Evolutionary conservation across 35 echinoderm and acorn worm genomes (phyloP), one percentile per base, ranked within the genome.

Genomic region (Anneissia japonica): DNA sequence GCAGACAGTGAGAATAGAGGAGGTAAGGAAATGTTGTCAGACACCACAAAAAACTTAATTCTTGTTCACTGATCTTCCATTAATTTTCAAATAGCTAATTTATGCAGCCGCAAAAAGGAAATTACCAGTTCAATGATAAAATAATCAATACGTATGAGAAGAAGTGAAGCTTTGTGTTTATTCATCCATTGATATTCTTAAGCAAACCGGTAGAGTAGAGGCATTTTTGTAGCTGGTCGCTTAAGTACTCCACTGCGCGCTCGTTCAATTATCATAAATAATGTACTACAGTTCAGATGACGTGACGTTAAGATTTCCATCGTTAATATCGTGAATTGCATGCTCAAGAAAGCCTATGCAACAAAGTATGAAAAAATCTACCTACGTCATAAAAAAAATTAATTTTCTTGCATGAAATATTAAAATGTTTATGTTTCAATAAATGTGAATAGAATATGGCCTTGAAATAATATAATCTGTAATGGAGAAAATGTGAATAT

Each of bases 1-100:
- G 94, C 94, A 46, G 94, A 97, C 88, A 97, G 94, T 93, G 94
- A 97, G 84, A 97, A 88, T 46, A 92, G 88, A 79, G 94, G 86
- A 90, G 88, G 87, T 93, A 86, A 80, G 91, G 36, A 43, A 34
- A n/a, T 77, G 0, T 12, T n/a, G n/a, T n/a, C n/a, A n/a, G n/a
- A n/a, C n/a, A n/a, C n/a, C n/a, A n/a, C n/a, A n/a, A n/a, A n/a
- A n/a, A n/a, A n/a, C n/a, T n/a, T n/a, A n/a, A n/a, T n/a, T n/a
- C n/a, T n/a, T n/a, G n/a, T n/a, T n/a, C n/a, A n/a, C n/a, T n/a
- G n/a, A n/a, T n/a, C n/a, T n/a, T n/a, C n/a, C n/a, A n/a, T n/a
- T n/a, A n/a, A n/a, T n/a, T 26, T 12, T 64, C 51, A 45, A 45
- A 45, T 45, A 16, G 4, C 51, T 12, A 64, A 64, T 64, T 64